phyloP scores from a whole-genome alignment of 2,888 invertebrate species.

The Nasonia oneida region DNA sequence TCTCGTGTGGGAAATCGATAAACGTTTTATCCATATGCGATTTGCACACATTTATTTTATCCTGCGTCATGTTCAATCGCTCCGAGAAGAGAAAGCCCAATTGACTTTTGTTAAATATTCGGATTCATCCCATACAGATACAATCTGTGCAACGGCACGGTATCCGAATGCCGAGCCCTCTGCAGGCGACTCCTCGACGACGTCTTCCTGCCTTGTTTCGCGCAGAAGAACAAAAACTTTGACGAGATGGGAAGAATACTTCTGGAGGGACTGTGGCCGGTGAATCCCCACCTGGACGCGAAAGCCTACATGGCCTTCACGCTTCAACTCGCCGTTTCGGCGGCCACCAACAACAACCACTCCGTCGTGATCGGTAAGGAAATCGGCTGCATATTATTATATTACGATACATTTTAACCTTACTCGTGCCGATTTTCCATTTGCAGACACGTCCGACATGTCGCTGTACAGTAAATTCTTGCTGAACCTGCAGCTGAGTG shows the following conservation, averaged over 20 bases:
- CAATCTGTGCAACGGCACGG: slow-evolving; percentile 85
- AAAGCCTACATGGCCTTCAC: slow-evolving; percentile 82
- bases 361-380: slow-evolving; percentile 71
- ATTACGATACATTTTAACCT: neutral
- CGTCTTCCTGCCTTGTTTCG: slow-evolving; percentile 83
- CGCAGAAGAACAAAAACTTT: slow-evolving; percentile 83
- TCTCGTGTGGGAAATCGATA: too few species aligned
- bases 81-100: too few species aligned
- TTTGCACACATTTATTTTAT: too few species aligned
- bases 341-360: slow-evolving; percentile 75
- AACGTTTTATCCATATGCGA: neutral
- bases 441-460: slow-evolving; percentile 69
- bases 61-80: too few species aligned
- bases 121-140: slow-evolving; percentile 80
- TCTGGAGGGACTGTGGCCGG: slow-evolving; percentile 85
- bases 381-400: neutral
- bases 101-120: neutral
- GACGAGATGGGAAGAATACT: slow-evolving; percentile 84
- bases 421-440: neutral
- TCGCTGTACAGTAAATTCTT: slow-evolving; percentile 75
- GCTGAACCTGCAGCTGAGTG: slow-evolving; percentile 74
- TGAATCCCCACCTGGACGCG: slow-evolving; percentile 84
- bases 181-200: slow-evolving; percentile 81
- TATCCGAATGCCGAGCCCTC: slow-evolving; percentile 83
- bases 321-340: slow-evolving; percentile 79